Evolutionary conservation across 2,797 vertebrate species (phyloP).

Genomic region (Neoniphon sammara): DNA sequence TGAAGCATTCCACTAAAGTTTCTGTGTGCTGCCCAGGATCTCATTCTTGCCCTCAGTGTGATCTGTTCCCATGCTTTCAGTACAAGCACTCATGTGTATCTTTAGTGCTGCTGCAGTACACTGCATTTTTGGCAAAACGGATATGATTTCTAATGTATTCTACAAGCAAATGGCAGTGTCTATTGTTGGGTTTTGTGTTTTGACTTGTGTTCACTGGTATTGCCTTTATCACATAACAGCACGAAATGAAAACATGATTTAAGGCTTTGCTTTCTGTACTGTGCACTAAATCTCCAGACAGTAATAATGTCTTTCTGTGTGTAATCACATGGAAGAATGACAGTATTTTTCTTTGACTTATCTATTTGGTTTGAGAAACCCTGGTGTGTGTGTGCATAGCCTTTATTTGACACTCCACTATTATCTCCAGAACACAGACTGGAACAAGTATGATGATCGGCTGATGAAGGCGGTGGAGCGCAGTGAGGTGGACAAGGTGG

Average conservation of each 20-base stretch:
- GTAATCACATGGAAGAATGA: background rate
- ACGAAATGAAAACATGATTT: constrained; percentile 3
- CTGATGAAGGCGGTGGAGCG: constrained; percentile 98
- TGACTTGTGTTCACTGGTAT: background rate
- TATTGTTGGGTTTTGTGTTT: constrained; percentile 9
- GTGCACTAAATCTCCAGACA: background rate
- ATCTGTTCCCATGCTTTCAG: constrained; percentile 59
- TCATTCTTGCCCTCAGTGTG: constrained; percentile 7
- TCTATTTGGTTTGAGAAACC: background rate
- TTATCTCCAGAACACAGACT: constrained; percentile 88
- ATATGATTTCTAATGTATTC: constrained; percentile 13
- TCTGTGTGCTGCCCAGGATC: constrained; percentile 17
- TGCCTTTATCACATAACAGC: background rate
- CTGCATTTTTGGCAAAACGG: constrained; percentile 52
- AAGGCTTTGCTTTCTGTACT: background rate
- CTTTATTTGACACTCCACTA: constrained; percentile 13
- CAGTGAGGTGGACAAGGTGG: constrained; percentile 93
- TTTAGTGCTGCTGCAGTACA: constrained; percentile 14
- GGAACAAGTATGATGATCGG: constrained; percentile 98
- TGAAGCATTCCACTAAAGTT: background rate
- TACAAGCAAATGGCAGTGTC: constrained; percentile 1
- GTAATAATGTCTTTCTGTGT: background rate
- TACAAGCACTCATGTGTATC: constrained; percentile 45
- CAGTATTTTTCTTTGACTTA: background rate
- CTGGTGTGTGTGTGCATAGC: background rate